These are phyloP conservation scores for Papilio glaucus DNA, from an alignment of 1,140 invertebrate species.

Conservation along the genomic window DNA sequence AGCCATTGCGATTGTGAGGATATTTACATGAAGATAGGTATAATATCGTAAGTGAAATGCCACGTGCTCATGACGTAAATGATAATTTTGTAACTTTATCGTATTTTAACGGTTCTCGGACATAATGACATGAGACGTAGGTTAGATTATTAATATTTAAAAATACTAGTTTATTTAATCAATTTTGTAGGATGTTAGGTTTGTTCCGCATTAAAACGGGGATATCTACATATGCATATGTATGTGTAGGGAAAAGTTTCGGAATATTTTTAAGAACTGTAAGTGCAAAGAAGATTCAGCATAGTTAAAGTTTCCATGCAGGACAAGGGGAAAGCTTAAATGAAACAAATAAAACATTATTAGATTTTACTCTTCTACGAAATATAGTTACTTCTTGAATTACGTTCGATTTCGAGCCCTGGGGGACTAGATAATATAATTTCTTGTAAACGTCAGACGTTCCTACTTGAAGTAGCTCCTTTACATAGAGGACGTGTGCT, in stretches of 20 bases:
- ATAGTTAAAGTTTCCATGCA: no score
- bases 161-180: background rate
- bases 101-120: no score
- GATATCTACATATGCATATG: background rate
- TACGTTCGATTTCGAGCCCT: background rate
- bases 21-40: background rate
- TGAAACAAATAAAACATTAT: no score
- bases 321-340: no score
- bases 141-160: background rate
- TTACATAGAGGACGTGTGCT: conserved; percentile 54
- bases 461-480: conserved; percentile 43
- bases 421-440: background rate
- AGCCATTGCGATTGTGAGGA: conserved; percentile 12
- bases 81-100: conserved; percentile 38
- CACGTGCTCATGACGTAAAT: conserved; percentile 23
- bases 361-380: no score
- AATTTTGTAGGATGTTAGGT: background rate
- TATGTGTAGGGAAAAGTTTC: no score
- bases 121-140: no score
- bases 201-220: background rate
- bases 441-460: background rate
- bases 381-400: no score
- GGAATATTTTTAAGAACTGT: no score
- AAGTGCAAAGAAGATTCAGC: no score
- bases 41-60: background rate